These are phyloP conservation scores for Notodonta dromedarius DNA, from an alignment of 2,888 invertebrate species.

Conservation along the genomic window DNA sequence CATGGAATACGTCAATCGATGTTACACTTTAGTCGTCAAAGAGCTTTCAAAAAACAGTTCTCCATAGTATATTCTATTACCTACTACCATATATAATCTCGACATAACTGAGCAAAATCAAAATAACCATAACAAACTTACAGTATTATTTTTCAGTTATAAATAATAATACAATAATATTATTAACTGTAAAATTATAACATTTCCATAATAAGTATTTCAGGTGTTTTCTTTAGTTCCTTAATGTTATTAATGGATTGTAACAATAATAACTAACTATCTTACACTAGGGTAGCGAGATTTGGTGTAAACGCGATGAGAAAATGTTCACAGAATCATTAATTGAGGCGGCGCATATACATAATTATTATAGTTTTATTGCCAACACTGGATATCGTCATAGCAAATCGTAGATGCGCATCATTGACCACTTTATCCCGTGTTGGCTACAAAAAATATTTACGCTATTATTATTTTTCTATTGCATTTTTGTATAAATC, in stretches of 20 bases:
- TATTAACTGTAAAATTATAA: slow-evolving; percentile 16
- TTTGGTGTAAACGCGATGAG: slow-evolving; percentile 38
- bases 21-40: slow-evolving; percentile 13
- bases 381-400: no score
- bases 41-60: slow-evolving; percentile 17
- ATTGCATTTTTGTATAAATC: no score
- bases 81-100: slow-evolving; percentile 25
- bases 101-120: slow-evolving; percentile 40
- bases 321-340: slow-evolving; percentile 16
- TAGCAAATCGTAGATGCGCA: no score
- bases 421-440: no score
- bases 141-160: no score
- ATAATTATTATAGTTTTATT: no score
- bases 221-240: slow-evolving; percentile 38
- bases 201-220: slow-evolving; percentile 9
- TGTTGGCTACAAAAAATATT: no score
- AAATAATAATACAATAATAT: neutral
- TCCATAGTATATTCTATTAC: slow-evolving; percentile 33
- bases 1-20: no score
- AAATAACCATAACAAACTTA: slow-evolving; percentile 15
- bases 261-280: slow-evolving; percentile 37
- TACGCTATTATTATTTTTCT: no score
- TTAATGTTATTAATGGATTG: slow-evolving; percentile 29
- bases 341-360: no score
- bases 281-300: slow-evolving; percentile 38